Base-by-base conservation (phyloP, 2,797 vertebrate genomes). In the Sebastolobus alascanus region DNA sequence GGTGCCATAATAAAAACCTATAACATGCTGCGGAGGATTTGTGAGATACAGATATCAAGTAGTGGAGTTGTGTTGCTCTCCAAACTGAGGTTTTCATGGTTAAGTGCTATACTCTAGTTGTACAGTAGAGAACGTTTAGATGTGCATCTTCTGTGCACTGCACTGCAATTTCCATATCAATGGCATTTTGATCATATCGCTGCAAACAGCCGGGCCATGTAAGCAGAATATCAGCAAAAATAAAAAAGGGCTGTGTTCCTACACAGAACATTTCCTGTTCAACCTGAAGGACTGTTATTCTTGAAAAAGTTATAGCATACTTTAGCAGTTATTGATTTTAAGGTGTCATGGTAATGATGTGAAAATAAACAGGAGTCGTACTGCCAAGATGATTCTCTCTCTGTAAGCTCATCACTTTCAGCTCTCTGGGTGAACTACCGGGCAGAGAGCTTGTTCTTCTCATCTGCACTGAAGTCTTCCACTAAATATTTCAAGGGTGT, bases 401-500 rank as follows among this genome's bases (percentile, higher is more conserved):
- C 35, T 61, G 14, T 69, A 33, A 29, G 13, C 31, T 33, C 20
- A 31, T n/a, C 27, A 8, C 12, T 22, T 50, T 38, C 56, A 11
- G 46, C 54, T 75, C 22, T 67, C 25, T 56, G 46, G 14, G 60
- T 68, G 69, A 82, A 63, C 69, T 8, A 27, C 33, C 4, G n/a
- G 31, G 72, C 73, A 77, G 59, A 75, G 8, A 46, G 68, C 71
- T 63, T 68, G 50, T 68, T 70, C 58, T 68, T n/a, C 70, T 82
- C 43, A 75, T 77, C 43, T 50, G 14, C 1, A 2, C 68, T 22
- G n/a, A 68, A 33, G 54, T 60, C 70, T 79, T n/a, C 29, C 22
- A 16, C 58, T 81, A 61, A 87, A 90, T 78, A 82, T 85, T 89
- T 84, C 50, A 81, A 61, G 33, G 25, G 64, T 79, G 75, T 67